Conservation (phyloP, 2,888 invertebrate genomes). For the Neocrepidodera transversa region DNA sequence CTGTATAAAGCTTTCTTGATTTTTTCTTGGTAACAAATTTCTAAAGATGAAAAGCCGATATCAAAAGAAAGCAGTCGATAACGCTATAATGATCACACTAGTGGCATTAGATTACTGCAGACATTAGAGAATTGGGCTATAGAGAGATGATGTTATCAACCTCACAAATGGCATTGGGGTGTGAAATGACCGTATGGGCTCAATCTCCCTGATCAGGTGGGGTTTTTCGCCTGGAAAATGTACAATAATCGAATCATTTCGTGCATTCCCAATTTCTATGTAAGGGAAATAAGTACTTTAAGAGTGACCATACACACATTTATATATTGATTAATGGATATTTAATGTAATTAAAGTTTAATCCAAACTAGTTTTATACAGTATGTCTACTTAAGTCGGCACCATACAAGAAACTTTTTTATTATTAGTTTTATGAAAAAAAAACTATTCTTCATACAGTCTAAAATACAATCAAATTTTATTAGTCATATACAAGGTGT, state of each 20-base stretch:
- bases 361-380: too few species aligned
- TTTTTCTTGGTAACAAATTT: neutral
- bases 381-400: too few species aligned
- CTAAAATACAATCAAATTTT: too few species aligned
- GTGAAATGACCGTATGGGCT: conserved; percentile 45
- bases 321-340: too few species aligned
- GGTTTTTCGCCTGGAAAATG: conserved; percentile 40
- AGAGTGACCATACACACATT: neutral
- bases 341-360: too few species aligned
- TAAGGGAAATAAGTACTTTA: conserved; percentile 13
- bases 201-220: conserved; percentile 44
- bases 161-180: conserved; percentile 46
- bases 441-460: too few species aligned
- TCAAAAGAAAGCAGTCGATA: conserved; percentile 19
- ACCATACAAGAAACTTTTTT: too few species aligned
- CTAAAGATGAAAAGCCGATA: conserved; percentile 13
- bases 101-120: conserved; percentile 32
- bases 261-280: conserved; percentile 13
- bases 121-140: conserved; percentile 28
- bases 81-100: conserved; percentile 27
- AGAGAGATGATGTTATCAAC: conserved; percentile 48
- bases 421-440: too few species aligned
- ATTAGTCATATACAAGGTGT: too few species aligned
- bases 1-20: too few species aligned
- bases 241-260: conserved; percentile 42